phyloP scores from a whole-genome alignment of 1,140 invertebrate species.

The Leptinotarsa texana region DNA sequence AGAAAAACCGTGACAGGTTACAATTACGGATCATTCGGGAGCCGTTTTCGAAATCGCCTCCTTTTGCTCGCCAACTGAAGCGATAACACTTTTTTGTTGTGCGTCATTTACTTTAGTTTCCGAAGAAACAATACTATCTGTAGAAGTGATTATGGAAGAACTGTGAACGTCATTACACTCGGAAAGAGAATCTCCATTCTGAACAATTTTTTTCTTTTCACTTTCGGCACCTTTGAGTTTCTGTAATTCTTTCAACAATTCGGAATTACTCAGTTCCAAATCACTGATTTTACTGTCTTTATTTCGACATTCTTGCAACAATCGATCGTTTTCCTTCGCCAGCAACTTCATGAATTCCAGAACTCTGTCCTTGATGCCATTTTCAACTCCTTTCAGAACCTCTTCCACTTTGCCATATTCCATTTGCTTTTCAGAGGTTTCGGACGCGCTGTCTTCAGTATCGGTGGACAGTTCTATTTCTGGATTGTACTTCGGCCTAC shows the following conservation, averaged over 20 bases:
- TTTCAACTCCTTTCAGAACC: conserved; percentile 39
- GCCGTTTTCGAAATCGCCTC: conserved; percentile 43
- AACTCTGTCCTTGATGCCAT: conserved; percentile 38
- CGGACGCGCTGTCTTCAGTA: conserved; percentile 60
- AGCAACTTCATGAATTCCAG: conserved; percentile 43
- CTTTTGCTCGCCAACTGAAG: conserved; percentile 36
- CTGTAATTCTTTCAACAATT: conserved; percentile 34
- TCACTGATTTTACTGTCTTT: conserved; percentile 47
- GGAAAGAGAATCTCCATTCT: conserved; percentile 28
- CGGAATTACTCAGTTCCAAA: conserved; percentile 37
- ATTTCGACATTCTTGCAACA: conserved; percentile 40
- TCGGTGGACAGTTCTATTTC: conserved; percentile 68
- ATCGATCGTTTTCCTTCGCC: conserved; percentile 42
- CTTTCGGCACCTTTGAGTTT: conserved; percentile 26
- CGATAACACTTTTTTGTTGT: conserved; percentile 45
- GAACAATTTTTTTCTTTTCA: conserved; percentile 20
- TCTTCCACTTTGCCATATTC: conserved; percentile 46
- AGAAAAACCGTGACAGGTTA: conserved; percentile 27
- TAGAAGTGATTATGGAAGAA: conserved; percentile 43
- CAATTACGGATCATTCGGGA: conserved; percentile 51
- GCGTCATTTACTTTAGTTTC: conserved; percentile 14
- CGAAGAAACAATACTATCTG: conserved; percentile 25
- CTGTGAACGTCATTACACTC: conserved; percentile 39
- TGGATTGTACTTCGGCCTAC: conserved; percentile 52
- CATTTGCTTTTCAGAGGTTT: conserved; percentile 47